Percentiles rank a stretch among this genome's conserved stretches.
These are phyloP conservation scores for Saimiri boliviensis DNA, from an alignment of 2,113 vertebrate genomes.

Conservation along the genomic window DNA sequence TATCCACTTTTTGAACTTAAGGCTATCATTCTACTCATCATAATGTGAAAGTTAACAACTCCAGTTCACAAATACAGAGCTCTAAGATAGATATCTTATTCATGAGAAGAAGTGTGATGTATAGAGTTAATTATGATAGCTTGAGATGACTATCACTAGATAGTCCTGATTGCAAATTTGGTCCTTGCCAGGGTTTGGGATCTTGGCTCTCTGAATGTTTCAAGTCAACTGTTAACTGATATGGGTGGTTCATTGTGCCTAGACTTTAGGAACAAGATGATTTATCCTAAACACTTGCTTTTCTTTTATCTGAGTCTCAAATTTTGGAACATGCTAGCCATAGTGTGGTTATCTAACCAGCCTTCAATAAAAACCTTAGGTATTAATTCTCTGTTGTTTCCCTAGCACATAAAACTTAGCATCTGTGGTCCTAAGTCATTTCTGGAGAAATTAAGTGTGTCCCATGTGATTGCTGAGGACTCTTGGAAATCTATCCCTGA, in stretches of 20 bases:
- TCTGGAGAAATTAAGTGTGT: background rate
- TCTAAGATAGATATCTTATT: background rate
- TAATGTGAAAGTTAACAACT: background rate
- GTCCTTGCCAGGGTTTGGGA: background rate
- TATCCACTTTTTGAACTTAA: background rate
- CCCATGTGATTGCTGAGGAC: background rate
- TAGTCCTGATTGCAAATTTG: background rate
- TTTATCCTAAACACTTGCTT: background rate
- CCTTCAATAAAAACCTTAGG: background rate
- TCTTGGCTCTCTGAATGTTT: background rate
- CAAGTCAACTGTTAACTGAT: background rate
- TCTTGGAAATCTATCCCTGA: background rate
- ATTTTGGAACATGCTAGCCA: background rate
- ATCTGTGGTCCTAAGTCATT: background rate
- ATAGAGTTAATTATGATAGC: background rate
- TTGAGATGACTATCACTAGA: background rate
- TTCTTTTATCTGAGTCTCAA: background rate
- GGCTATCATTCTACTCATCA: background rate
- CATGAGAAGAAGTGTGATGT: background rate
- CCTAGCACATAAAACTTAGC: background rate
- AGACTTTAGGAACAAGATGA: background rate
- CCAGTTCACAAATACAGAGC: background rate
- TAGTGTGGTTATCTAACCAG: background rate
- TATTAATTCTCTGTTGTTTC: background rate
- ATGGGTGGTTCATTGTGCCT: background rate